Evolutionary conservation across 2,113 vertebrate genomes (phyloP).

Genomic region (Aspidoscelis tigris): DNA sequence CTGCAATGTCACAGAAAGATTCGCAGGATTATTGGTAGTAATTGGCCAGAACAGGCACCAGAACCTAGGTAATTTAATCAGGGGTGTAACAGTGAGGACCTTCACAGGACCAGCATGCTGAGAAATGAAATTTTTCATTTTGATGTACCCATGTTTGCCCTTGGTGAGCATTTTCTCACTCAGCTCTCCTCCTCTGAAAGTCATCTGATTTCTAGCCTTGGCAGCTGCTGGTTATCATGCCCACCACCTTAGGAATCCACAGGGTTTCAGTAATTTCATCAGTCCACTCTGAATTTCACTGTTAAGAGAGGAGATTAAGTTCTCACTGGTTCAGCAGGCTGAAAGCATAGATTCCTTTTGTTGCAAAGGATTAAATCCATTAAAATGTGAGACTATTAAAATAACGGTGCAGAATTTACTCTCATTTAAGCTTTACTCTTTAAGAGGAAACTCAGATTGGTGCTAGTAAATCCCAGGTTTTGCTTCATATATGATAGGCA

Average conservation of each 20-base stretch:
- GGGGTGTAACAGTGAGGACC: background rate
- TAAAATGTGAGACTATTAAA: slow-evolving; percentile 3
- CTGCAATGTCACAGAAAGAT: background rate
- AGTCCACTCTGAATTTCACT: background rate
- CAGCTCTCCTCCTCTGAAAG: background rate
- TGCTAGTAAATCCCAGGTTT: background rate
- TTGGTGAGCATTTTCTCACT: background rate
- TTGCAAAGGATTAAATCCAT: slow-evolving; percentile 11
- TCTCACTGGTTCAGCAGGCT: background rate
- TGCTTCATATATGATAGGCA: accelerated
- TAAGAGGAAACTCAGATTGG: background rate
- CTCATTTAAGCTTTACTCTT: background rate
- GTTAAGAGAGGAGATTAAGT: background rate
- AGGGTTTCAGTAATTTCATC: background rate
- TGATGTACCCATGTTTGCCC: background rate
- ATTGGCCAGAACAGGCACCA: slow-evolving; percentile 6
- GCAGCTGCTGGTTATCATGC: background rate
- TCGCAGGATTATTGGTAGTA: background rate
- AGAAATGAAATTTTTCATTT: background rate
- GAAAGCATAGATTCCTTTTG: background rate
- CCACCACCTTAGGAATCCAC: background rate
- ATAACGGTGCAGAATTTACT: background rate
- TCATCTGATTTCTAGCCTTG: background rate
- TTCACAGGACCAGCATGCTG: background rate
- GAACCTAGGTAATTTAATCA: background rate